Evolutionary conservation across 2,113 vertebrate species (phyloP).

Genomic region (Elaphurus davidianus): DNA sequence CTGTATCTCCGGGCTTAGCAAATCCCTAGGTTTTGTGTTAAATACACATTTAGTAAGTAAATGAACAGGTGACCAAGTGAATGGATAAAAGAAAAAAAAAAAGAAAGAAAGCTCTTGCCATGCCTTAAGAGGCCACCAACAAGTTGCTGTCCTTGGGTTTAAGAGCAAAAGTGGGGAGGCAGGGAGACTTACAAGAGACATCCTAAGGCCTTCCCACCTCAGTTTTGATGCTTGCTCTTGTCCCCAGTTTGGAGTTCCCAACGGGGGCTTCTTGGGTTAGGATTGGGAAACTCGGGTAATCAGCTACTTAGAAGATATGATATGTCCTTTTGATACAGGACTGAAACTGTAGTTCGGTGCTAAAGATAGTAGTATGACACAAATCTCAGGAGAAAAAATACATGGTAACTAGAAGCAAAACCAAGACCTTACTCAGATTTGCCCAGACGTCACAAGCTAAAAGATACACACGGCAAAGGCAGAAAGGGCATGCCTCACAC

Average conservation of each 20-base stretch:
- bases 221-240: neutral
- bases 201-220: neutral
- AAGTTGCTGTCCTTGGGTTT: neutral
- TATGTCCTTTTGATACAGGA: neutral
- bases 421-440: slow-evolving; percentile 3
- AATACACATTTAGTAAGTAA: neutral
- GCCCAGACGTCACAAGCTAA: slow-evolving; percentile 29
- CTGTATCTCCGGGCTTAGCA: neutral
- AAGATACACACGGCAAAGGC: neutral
- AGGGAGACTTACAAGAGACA: neutral
- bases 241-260: neutral
- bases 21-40: neutral
- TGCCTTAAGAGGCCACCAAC: neutral
- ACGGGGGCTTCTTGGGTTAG: neutral
- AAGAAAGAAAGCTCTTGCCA: neutral
- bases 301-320: neutral
- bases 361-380: neutral
- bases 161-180: neutral
- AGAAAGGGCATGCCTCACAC: neutral
- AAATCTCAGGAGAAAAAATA: slow-evolving; percentile 7
- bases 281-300: neutral
- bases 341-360: neutral
- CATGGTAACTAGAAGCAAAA: slow-evolving; percentile 32
- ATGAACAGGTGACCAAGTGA: neutral
- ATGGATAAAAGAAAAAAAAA: neutral